These are phyloP conservation scores for Gopherus flavomarginatus DNA, from an alignment of 2,113 vertebrate genomes.

Conservation along the genomic window DNA sequence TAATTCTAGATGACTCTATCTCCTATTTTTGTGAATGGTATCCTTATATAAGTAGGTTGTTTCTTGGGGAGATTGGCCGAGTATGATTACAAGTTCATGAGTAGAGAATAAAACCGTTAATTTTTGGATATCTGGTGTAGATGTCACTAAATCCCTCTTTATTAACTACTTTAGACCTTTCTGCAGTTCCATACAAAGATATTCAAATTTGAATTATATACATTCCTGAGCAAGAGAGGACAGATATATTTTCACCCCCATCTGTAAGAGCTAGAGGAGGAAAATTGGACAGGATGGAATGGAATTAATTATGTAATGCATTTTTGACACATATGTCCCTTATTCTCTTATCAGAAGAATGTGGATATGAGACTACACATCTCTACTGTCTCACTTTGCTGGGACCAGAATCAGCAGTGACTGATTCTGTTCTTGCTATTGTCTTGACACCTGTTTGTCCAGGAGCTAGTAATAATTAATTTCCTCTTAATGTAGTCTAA, in stretches of 20 bases:
- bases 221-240: background rate
- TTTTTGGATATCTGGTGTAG: background rate
- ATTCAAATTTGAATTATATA: background rate
- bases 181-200: background rate
- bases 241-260: background rate
- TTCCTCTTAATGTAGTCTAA: constrained; percentile 55
- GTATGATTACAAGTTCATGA: background rate
- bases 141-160: background rate
- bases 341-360: constrained; percentile 24
- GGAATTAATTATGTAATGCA: background rate
- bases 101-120: constrained; percentile 4
- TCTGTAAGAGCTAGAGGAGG: constrained; percentile 17
- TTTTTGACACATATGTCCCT: constrained; percentile 34
- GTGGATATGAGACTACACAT: constrained; percentile 23
- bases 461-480: constrained; percentile 59
- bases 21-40: background rate
- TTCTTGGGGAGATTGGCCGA: background rate
- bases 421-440: constrained; percentile 56
- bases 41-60: background rate
- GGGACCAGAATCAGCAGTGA: constrained; percentile 32
- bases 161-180: background rate
- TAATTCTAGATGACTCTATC: background rate
- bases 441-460: constrained; percentile 60
- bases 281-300: background rate
- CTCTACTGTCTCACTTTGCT: constrained; percentile 27